Base-by-base conservation (phyloP, 1,140 invertebrate genomes). In the Monomorium pharaonis region DNA sequence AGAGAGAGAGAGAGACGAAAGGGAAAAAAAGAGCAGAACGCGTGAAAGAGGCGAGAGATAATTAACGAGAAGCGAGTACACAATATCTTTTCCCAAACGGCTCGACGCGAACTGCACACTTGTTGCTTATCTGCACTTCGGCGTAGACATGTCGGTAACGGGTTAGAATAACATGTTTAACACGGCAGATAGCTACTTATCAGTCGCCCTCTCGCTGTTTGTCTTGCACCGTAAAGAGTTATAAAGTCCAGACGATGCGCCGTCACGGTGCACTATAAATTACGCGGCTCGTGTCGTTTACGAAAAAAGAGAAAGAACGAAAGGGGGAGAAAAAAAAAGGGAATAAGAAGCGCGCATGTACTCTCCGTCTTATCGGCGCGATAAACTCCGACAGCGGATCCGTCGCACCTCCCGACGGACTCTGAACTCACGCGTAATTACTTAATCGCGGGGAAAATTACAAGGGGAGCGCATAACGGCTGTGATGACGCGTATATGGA, bases 151-250 rank as follows among this genome's bases (percentile, higher is more conserved):
- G 88, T 90, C 84, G 86, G 91, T 91, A 89, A 86, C 86, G 56
- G 85, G 92, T 91, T 90, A 91, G 87, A 86, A 92, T 92, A 94
- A 94, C 93, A 91, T 94, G 93, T 94, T 94, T 94, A 94, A 93
- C 91, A 91, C 90, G 87, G 92, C 87, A 91, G 93, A 95, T 94
- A 94, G 94, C 93, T 94, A 94, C 94, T 94, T 95, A 94, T 95
- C 94, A 93, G 91, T 89, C 85, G 85, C 89, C 91, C 91, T 92
- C 91, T 92, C 93, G 49, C 78, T 83, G 93, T 94, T 94, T 94
- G 90, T 87, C 90, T 91, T 91, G 89, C 90, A 91, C 91, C 93
- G 93, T 95, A 94, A 94, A 94, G n/a, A n/a, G 90, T 92, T 93
- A 91, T 94, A 94, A 94, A 94, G 93, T 93, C 90, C 94, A 93